These are phyloP conservation scores for Sebastes cheni DNA, from an alignment of 2,797 vertebrate species.

Conservation along the genomic window DNA sequence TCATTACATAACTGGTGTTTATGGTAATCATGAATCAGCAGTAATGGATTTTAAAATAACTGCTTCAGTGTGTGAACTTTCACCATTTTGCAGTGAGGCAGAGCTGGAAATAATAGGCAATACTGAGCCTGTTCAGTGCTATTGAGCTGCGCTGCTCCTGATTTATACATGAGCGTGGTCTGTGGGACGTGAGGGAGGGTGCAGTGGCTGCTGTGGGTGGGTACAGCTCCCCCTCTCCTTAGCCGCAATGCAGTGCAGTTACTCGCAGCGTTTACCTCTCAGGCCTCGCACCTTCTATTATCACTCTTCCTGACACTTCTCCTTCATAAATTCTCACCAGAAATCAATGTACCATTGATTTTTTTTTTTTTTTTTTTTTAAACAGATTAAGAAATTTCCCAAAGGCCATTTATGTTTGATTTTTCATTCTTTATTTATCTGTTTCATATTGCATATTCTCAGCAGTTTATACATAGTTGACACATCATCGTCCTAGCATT, in stretches of 20 bases:
- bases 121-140: not conserved
- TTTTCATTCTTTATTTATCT: conserved; percentile 70
- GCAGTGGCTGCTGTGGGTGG: conserved; percentile 37
- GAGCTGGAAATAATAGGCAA: not conserved
- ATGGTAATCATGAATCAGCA: not conserved
- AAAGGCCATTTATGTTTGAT: conserved; percentile 18
- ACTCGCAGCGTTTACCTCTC: conserved; percentile 43
- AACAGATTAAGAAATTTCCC: conserved; percentile 11
- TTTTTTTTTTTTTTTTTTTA: too few species aligned
- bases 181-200: conserved; percentile 36
- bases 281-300: not conserved
- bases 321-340: not conserved
- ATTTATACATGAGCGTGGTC: conserved; percentile 62
- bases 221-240: conserved; percentile 52
- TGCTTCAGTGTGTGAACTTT: not conserved
- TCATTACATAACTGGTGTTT: not conserved
- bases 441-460: conserved; percentile 79
- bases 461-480: conserved; percentile 75
- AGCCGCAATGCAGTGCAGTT: conserved; percentile 78
- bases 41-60: not conserved
- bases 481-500: conserved; percentile 69
- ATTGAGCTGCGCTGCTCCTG: conserved; percentile 26
- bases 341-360: not conserved
- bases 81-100: not conserved
- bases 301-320: not conserved